Evolutionary conservation across 2,888 invertebrate genomes (phyloP).

Genomic region (Xestoiulus laeticollis): DNA sequence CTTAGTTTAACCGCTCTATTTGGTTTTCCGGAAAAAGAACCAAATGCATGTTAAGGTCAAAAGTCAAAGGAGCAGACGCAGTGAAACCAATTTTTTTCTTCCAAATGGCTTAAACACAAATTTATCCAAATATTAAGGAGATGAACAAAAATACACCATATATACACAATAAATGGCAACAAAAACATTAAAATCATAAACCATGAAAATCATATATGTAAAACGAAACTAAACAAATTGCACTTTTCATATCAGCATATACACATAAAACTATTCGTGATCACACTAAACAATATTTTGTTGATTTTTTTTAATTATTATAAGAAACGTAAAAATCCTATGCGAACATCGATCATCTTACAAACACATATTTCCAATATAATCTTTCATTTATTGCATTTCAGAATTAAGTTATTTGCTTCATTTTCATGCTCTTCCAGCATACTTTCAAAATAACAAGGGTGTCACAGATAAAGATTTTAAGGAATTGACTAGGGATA

Average conservation of each 20-base stretch:
- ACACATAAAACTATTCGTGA: conserved; percentile 13
- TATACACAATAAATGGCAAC: conserved; percentile 38
- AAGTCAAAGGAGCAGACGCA: not conserved
- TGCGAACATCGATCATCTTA: conserved; percentile 20
- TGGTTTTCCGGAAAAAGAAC: not conserved
- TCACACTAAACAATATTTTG: conserved; percentile 27
- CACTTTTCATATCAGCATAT: conserved; percentile 19
- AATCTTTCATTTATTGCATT: conserved; percentile 10
- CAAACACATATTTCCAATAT: not conserved
- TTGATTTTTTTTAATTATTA: not conserved
- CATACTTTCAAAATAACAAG: not conserved
- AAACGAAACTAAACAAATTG: not conserved
- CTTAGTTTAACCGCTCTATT: not conserved
- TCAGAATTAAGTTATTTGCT: not conserved
- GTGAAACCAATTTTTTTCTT: not conserved
- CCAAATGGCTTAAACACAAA: conserved; percentile 3
- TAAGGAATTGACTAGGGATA: not conserved
- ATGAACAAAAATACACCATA: conserved; percentile 12
- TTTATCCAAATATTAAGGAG: not conserved
- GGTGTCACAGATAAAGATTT: not conserved
- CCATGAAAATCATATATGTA: not conserved
- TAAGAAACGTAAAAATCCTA: conserved; percentile 41
- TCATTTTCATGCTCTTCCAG: not conserved
- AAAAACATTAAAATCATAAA: not conserved
- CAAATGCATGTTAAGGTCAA: not conserved